These are phyloP conservation scores for Craseonycteris thonglongyai DNA, from an alignment of 2,113 vertebrate species.

Conservation along the genomic window DNA sequence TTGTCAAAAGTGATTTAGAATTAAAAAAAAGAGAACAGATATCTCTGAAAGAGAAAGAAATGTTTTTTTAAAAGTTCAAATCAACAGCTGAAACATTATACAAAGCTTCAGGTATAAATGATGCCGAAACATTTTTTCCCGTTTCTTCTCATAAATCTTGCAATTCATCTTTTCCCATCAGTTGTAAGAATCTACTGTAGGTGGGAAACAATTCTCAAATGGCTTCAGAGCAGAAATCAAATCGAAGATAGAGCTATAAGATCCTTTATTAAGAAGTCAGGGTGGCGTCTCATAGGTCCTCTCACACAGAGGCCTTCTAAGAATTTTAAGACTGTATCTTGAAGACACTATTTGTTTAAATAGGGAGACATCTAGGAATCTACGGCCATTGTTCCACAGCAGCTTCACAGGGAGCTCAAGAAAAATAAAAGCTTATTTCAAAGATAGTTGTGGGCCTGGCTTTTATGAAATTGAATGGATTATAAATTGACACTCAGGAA, in stretches of 20 bases:
- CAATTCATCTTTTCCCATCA: not conserved
- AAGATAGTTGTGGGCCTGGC: not conserved
- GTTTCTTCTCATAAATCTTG: not conserved
- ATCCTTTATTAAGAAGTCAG: not conserved
- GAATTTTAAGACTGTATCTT: not conserved
- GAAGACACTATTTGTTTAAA: not conserved
- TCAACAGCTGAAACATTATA: not conserved
- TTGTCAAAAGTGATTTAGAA: conserved; percentile 20
- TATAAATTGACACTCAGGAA: not conserved
- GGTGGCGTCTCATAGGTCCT: not conserved
- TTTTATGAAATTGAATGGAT: not conserved
- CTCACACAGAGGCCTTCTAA: not conserved
- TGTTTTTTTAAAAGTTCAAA: conserved; percentile 6
- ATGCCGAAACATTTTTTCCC: not conserved
- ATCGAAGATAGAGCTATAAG: not conserved
- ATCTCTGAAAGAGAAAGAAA: not conserved
- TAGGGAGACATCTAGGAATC: not conserved
- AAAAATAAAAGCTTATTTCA: not conserved
- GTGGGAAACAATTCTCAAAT: not conserved
- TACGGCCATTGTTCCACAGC: not conserved
- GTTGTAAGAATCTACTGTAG: not conserved
- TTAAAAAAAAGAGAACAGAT: not conserved
- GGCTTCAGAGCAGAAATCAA: not conserved
- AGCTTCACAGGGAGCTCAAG: not conserved
- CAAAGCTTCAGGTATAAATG: not conserved